phyloP scores from a whole-genome alignment of 2,797 vertebrate genomes.

The Ptychobarbus kaznakovi region DNA sequence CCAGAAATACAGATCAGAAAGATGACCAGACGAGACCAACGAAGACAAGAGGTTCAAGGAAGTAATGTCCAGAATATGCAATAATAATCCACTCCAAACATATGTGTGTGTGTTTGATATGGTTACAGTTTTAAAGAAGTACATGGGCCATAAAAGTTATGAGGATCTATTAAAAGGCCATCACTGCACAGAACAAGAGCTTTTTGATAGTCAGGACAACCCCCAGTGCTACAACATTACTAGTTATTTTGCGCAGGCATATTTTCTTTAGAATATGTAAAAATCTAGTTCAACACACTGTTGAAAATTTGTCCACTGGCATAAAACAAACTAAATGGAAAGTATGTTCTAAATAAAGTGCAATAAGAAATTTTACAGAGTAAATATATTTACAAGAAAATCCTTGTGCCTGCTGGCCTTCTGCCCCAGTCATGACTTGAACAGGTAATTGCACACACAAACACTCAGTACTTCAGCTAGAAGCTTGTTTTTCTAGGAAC shows the following conservation, averaged over 20 bases:
- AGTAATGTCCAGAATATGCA: neutral
- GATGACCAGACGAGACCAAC: neutral
- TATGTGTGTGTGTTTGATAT: neutral
- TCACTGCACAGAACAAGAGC: neutral
- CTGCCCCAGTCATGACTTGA: constrained; percentile 69
- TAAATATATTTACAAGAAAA: neutral
- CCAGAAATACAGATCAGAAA: neutral
- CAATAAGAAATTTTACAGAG: constrained; percentile 34
- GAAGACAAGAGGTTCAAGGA: neutral
- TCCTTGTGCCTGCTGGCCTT: neutral
- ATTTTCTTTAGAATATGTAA: neutral
- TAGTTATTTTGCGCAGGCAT: neutral
- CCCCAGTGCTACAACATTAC: neutral
- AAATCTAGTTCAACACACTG: neutral
- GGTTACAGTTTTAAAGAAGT: neutral
- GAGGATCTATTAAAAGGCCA: neutral
- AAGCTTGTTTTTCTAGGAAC: constrained; percentile 71
- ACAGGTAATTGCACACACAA: constrained; percentile 4
- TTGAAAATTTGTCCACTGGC: neutral
- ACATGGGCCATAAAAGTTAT: constrained; percentile 6
- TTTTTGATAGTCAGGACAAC: neutral
- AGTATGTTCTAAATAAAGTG: neutral
- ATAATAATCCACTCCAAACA: neutral
- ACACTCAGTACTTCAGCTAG: constrained; percentile 57
- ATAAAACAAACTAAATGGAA: neutral